Evolutionary conservation across 1,140 invertebrate species (phyloP).

Genomic region (Drosophila trapezifrons): DNA sequence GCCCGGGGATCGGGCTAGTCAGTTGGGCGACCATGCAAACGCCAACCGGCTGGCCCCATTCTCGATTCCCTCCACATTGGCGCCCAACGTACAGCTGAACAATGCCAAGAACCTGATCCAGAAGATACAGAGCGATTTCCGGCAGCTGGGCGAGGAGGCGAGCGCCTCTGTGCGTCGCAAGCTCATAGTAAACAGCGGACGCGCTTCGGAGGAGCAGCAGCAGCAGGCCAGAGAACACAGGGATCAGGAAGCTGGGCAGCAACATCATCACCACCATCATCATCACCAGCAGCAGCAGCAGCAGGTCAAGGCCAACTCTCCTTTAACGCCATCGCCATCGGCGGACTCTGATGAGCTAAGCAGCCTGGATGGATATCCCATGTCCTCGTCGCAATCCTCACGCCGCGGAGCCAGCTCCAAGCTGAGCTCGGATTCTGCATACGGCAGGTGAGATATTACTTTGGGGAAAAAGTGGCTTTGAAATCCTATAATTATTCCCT

Average conservation of each 20-base stretch:
- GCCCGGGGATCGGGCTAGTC: slow-evolving; percentile 49
- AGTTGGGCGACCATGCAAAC: slow-evolving; percentile 13
- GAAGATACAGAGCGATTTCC: slow-evolving; percentile 70
- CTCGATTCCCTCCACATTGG: slow-evolving; percentile 26
- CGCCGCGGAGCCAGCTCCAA: slow-evolving; percentile 69
- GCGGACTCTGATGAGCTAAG: slow-evolving; percentile 81
- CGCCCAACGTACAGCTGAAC: slow-evolving; percentile 74
- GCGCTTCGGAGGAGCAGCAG: slow-evolving; percentile 2
- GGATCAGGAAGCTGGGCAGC: slow-evolving; percentile 6
- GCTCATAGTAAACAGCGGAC: background rate
- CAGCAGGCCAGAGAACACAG: slow-evolving; percentile 3
- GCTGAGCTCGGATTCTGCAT: slow-evolving; percentile 87
- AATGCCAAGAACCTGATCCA: slow-evolving; percentile 81
- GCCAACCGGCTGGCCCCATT: slow-evolving; percentile 30
- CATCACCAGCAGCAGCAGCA: slow-evolving; percentile 5
- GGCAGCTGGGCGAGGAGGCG: slow-evolving; percentile 65
- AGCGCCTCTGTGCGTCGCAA: slow-evolving; percentile 53
- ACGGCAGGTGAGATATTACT: slow-evolving; percentile 86
- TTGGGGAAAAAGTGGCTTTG: too few relatives aligned
- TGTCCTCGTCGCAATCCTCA: slow-evolving; percentile 68
- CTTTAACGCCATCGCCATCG: slow-evolving; percentile 53
- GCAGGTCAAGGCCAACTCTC: slow-evolving; percentile 17
- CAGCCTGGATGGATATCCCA: slow-evolving; percentile 77
- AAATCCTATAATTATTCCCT: background rate
- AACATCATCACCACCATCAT: slow-evolving; percentile 2